Evolutionary conservation across 2,113 vertebrate species (phyloP).

Genomic region (Abramis brama): DNA sequence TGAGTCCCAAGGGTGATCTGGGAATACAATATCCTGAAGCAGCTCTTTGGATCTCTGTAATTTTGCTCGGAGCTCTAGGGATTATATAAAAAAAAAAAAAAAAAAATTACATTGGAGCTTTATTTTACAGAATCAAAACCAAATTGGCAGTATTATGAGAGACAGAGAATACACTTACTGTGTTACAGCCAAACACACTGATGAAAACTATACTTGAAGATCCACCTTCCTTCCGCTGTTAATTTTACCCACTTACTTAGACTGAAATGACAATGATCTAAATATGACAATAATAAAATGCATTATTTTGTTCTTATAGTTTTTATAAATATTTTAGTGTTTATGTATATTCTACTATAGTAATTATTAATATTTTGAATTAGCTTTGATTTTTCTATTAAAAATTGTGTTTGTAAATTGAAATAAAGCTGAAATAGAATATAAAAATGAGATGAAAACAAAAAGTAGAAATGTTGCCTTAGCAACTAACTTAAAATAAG

Average conservation of each 20-base stretch:
- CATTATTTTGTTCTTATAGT: not conserved
- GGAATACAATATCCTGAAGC: slow-evolving; percentile 38
- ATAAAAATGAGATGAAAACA: no score
- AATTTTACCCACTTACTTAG: not conserved
- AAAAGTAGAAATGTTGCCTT: no score
- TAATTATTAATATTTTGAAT: no score
- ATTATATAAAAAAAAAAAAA: not conserved
- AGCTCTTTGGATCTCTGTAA: slow-evolving; percentile 15
- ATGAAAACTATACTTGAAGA: slow-evolving; percentile 1
- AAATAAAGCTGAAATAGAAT: no score
- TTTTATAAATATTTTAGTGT: no score
- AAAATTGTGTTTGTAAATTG: no score
- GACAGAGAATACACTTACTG: not conserved
- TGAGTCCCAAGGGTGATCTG: slow-evolving; percentile 42
- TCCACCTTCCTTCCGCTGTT: not conserved
- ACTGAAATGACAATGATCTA: not conserved
- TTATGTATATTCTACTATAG: no score
- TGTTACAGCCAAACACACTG: not conserved
- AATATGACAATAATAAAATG: no score
- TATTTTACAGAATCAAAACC: slow-evolving; percentile 21
- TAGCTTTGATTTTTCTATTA: no score
- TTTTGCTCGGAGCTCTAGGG: slow-evolving; percentile 29
- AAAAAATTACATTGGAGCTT: slow-evolving; percentile 44
- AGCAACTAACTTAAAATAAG: no score
- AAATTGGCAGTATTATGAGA: slow-evolving; percentile 23